Evolutionary conservation across 1,140 invertebrate genomes (phyloP).

Genomic region (Probaryconus sp.): DNA sequence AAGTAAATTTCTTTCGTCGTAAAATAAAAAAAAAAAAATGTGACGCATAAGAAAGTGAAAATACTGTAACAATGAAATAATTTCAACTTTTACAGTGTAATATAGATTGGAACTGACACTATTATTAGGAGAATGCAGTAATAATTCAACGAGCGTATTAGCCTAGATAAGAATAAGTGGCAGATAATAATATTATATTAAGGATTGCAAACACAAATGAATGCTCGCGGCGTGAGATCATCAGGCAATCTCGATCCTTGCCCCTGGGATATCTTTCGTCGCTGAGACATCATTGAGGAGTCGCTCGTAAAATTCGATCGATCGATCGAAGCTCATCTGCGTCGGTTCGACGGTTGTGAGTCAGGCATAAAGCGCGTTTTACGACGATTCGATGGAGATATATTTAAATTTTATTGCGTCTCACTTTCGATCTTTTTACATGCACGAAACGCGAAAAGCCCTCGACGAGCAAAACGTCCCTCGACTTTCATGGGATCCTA

Average conservation of each 20-base stretch:
- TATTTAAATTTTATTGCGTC: slow-evolving; percentile 57
- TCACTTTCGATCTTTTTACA: slow-evolving; percentile 57
- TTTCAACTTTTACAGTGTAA: not conserved
- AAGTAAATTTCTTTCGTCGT: too few species aligned
- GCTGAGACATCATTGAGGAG: slow-evolving; percentile 14
- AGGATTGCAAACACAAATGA: slow-evolving; percentile 6
- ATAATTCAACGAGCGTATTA: slow-evolving; percentile 7
- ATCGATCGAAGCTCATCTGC: slow-evolving; percentile 43
- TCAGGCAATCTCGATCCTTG: slow-evolving; percentile 20
- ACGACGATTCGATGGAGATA: slow-evolving; percentile 54
- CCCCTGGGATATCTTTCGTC: slow-evolving; percentile 14
- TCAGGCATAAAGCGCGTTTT: slow-evolving; percentile 51
- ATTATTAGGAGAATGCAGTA: slow-evolving; percentile 7
- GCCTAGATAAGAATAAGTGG: slow-evolving; percentile 7
- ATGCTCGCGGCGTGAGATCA: not conserved
- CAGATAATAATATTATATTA: slow-evolving; percentile 10
- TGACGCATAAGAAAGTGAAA: too few species aligned
- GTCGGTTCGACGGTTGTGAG: slow-evolving; percentile 34
- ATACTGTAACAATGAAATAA: too few species aligned
- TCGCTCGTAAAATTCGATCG: slow-evolving; percentile 31
- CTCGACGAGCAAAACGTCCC: slow-evolving; percentile 13
- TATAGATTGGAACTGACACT: not conserved
- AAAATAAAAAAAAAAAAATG: too few species aligned
- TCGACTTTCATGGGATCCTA: slow-evolving; percentile 19
- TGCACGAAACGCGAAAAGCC: slow-evolving; percentile 29